Percentiles rank a stretch among this genome's conserved stretches.
Evolutionary conservation across 2,113 vertebrate species (phyloP).

Genomic region (Redunca redunca): DNA sequence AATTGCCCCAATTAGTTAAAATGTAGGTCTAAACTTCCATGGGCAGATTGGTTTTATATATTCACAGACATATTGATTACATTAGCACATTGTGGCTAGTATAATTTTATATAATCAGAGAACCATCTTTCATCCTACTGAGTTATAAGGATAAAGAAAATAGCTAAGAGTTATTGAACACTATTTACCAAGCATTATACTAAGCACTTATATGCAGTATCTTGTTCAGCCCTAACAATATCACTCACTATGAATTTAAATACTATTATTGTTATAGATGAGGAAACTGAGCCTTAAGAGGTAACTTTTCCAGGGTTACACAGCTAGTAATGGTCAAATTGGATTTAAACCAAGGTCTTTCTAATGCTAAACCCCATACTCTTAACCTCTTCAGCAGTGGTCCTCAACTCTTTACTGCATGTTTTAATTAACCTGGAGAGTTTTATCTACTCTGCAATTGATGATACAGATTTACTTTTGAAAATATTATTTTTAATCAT

Average conservation of each 20-base stretch:
- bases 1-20: background rate
- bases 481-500: constrained; percentile 2
- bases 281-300: background rate
- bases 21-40: background rate
- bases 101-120: background rate
- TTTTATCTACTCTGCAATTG: background rate
- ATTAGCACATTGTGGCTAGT: background rate
- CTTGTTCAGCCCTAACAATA: background rate
- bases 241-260: background rate
- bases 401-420: background rate
- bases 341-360: background rate
- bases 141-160: constrained; percentile 22
- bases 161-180: background rate
- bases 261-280: background rate
- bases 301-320: background rate
- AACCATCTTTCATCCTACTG: background rate
- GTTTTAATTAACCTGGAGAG: background rate
- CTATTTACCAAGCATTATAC: background rate
- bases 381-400: background rate
- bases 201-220: background rate
- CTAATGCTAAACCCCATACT: background rate
- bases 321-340: background rate
- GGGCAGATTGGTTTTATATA: background rate
- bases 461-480: background rate
- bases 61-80: background rate